Percentiles rank a stretch among this genome's conserved stretches.
Evolutionary conservation across 2,888 invertebrate species (phyloP).

Genomic region (Stictocephala bisonia): DNA sequence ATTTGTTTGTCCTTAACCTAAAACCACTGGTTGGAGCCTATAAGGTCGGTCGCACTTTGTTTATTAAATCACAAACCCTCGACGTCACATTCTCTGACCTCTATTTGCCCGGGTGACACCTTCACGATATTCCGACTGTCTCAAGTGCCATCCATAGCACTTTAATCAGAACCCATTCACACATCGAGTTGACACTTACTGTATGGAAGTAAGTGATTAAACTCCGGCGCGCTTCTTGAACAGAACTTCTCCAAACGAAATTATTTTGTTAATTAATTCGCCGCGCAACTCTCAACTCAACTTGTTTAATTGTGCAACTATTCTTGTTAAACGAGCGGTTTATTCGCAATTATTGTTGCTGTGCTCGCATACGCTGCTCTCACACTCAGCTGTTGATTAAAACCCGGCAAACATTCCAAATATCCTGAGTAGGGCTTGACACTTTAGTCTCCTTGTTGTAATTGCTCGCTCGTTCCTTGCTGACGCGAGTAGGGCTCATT

Average conservation of each 20-base stretch:
- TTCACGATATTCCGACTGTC: neutral
- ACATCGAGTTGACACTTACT: neutral
- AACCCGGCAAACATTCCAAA: conserved; percentile 44
- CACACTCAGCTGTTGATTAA: conserved; percentile 47
- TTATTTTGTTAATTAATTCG: conserved; percentile 47
- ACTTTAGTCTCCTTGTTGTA: conserved; percentile 14
- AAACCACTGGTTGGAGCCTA: too few relatives aligned
- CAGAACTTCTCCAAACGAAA: conserved; percentile 23
- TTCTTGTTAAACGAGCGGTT: conserved; percentile 41
- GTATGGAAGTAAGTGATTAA: conserved; percentile 38
- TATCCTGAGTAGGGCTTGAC: conserved; percentile 39
- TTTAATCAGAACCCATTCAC: conserved; percentile 18
- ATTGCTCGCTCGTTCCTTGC: too few relatives aligned
- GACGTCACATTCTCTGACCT: neutral
- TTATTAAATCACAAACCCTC: neutral
- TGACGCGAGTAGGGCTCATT: too few relatives aligned
- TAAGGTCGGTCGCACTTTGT: too few relatives aligned
- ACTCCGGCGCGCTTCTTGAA: conserved; percentile 32
- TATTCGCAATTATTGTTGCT: conserved; percentile 42
- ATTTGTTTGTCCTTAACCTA: too few relatives aligned
- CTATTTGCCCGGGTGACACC: neutral
- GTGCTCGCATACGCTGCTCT: conserved; percentile 17
- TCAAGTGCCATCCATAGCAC: conserved; percentile 28
- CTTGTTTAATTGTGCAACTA: conserved; percentile 38
- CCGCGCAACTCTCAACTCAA: conserved; percentile 7